Conservation (phyloP, 1,140 invertebrate species). For the Drosophila santomea region DNA sequence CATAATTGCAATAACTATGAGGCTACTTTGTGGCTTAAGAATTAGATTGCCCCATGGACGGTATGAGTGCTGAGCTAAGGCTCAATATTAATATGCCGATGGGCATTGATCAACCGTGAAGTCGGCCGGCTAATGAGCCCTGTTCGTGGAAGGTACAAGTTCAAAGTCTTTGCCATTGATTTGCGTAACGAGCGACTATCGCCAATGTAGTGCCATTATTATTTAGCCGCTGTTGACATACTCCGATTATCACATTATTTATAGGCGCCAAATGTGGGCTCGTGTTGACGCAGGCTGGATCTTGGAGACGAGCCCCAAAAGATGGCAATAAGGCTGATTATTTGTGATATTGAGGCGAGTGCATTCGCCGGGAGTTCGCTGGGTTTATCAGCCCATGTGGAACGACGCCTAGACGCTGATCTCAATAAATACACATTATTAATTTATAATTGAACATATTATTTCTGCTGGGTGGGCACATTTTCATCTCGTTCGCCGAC, state of each 20-base stretch:
- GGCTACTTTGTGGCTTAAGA: constrained; percentile 36
- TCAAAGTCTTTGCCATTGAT: constrained; percentile 55
- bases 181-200: constrained; percentile 31
- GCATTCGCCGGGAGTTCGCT: constrained; percentile 24
- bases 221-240: constrained; percentile 18
- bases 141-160: constrained; percentile 49
- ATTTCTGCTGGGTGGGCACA: constrained; percentile 10
- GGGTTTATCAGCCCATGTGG: constrained; percentile 37
- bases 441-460: constrained; percentile 34
- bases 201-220: not conserved
- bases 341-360: constrained; percentile 11
- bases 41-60: constrained; percentile 19
- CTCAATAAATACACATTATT: constrained; percentile 44
- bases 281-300: constrained; percentile 26
- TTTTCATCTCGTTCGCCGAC: constrained; percentile 29
- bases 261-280: constrained; percentile 26
- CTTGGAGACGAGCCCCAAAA: constrained; percentile 48
- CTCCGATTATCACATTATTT: constrained; percentile 18
- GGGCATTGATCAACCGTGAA: constrained; percentile 53
- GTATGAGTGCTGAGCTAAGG: constrained; percentile 4
- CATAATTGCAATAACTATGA: constrained; percentile 3
- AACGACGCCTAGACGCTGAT: constrained; percentile 32
- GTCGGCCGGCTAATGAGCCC: constrained; percentile 35
- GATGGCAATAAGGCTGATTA: constrained; percentile 12
- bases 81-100: constrained; percentile 7